Percentiles rank a stretch among this genome's conserved stretches.
Evolutionary conservation across 2,888 invertebrate genomes (phyloP).

Genomic region (Tigriopus californicus): DNA sequence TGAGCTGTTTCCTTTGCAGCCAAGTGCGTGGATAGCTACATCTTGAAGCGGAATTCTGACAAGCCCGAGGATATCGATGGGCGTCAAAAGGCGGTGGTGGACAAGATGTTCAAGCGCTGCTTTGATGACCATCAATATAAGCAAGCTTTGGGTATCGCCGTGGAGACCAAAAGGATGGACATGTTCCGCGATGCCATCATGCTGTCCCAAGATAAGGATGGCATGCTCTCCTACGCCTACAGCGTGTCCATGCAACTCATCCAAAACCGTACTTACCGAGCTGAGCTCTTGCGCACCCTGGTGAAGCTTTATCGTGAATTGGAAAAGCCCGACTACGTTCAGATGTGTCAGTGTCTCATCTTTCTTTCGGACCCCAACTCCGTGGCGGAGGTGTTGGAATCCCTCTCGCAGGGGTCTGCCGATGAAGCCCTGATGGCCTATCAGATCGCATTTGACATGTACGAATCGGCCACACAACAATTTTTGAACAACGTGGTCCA

Average conservation of each 20-base stretch:
- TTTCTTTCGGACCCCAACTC: conserved; percentile 77
- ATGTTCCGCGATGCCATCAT: conserved; percentile 80
- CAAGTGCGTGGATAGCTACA: conserved; percentile 93
- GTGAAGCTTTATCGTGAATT: conserved; percentile 75
- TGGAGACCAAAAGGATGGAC: conserved; percentile 93
- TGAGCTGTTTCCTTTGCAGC: conserved; percentile 44
- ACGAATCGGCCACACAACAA: conserved; percentile 96
- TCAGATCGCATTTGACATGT: conserved; percentile 96
- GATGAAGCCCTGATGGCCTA: conserved; percentile 85
- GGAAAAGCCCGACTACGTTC: conserved; percentile 85
- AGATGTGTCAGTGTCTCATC: conserved; percentile 93
- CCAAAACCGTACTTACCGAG: conserved; percentile 79
- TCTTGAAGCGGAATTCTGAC: conserved; percentile 54
- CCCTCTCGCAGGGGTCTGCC: conserved; percentile 40
- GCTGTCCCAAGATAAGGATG: conserved; percentile 66
- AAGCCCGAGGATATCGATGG: conserved; percentile 49
- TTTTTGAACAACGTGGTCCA: conserved; percentile 71
- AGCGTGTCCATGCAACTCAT: conserved; percentile 91
- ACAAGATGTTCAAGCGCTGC: conserved; percentile 91
- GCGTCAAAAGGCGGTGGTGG: conserved; percentile 75
- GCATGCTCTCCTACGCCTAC: conserved; percentile 85
- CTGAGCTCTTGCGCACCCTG: conserved; percentile 66
- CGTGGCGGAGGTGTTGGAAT: conserved; percentile 79
- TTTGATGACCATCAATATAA: conserved; percentile 83
- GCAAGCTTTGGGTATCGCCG: conserved; percentile 84